Evolutionary conservation across 92 coral and sea anemone species (phyloP), one percentile per base, ranked within the genome.

Genomic region (Porites evermanni): DNA sequence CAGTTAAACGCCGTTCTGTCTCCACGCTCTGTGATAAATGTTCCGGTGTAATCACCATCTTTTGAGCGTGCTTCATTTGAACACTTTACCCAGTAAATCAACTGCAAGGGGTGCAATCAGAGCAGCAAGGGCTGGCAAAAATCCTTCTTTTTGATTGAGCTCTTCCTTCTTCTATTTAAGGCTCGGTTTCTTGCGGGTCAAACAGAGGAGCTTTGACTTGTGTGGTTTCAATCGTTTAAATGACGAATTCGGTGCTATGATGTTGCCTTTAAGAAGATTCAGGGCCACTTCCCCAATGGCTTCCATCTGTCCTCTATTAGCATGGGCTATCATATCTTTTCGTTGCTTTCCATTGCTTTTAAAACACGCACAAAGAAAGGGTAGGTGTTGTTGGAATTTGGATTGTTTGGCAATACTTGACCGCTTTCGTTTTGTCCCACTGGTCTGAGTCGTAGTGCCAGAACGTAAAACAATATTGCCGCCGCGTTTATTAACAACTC

Each of bases 211-310:
- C 53, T 29, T 71, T 13, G 52, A 29, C 12, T 79, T 64, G 74
- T 64, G 23, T 8, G 83, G 83, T n/a, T 79, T 79, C 54, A 79
- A 64, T n/a, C 74, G 51, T 64, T 63, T 63, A 63, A 79, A 79
- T 74, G 44, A 74, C 47, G 79, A 19, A 18, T 4, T 74, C 6
- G 79, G 64, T 72, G 29, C 19, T 20, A 72, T 1, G 4, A 72
- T 38, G 77, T 72, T 72, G 16, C 77, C 77, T 72, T 72, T 38
- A 72, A 72, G 77, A 3, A 72, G 77, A 72, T 72, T 72, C 13
- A 72, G 77, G 6, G 59, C 77, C 38, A 72, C 50, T 10, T 72
- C 77, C 4, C 77, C 24, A 19, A 72, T 38, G 8, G 60, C 77
- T 38, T 72, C 77, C 77, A 72, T 72, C 17, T 72, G 77, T 13